Conservation (phyloP, 1,140 invertebrate species). For the Teleogryllus occipitalis region DNA sequence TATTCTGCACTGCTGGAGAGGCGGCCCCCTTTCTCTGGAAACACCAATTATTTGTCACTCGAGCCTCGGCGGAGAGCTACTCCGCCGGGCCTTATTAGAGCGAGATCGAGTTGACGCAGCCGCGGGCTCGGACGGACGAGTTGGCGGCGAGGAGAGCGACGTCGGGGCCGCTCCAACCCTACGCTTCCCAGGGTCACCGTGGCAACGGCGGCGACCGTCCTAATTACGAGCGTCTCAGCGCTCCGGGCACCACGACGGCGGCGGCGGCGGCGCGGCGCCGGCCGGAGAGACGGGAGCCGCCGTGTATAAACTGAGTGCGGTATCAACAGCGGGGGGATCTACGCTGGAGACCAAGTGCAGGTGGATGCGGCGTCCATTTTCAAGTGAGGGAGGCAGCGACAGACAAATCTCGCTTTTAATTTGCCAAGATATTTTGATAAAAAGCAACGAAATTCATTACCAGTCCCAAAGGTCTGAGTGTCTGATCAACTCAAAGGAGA, state of each 20-base stretch:
- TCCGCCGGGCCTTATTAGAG: not conserved
- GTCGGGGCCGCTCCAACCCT: not conserved
- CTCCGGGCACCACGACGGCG: not conserved
- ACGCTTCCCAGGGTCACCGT: not conserved
- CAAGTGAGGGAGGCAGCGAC: too few species aligned
- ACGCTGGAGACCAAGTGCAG: too few species aligned
- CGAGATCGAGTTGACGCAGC: not conserved
- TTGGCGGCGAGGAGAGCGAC: too few species aligned
- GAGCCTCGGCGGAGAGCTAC: not conserved
- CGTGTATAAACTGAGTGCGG: not conserved
- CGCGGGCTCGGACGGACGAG: too few species aligned
- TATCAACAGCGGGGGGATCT: not conserved
- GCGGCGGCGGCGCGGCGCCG: too few species aligned
- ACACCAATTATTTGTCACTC: constrained; percentile 4
- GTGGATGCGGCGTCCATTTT: too few species aligned
- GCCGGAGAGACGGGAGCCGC: not conserved
- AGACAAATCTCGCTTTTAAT: too few species aligned
- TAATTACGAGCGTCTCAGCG: not conserved
- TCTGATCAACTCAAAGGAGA: too few species aligned
- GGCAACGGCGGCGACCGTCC: not conserved
- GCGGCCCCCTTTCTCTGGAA: not conserved
- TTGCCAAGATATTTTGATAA: too few species aligned
- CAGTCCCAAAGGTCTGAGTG: too few species aligned
- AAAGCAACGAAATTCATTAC: too few species aligned
- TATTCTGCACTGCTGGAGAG: not conserved